A percentile compares a stretch with the other conserved stretches of the same genome.
These are phyloP conservation scores for Arctia plantaginis DNA, from an alignment of 2,888 invertebrate species.

Conservation along the genomic window DNA sequence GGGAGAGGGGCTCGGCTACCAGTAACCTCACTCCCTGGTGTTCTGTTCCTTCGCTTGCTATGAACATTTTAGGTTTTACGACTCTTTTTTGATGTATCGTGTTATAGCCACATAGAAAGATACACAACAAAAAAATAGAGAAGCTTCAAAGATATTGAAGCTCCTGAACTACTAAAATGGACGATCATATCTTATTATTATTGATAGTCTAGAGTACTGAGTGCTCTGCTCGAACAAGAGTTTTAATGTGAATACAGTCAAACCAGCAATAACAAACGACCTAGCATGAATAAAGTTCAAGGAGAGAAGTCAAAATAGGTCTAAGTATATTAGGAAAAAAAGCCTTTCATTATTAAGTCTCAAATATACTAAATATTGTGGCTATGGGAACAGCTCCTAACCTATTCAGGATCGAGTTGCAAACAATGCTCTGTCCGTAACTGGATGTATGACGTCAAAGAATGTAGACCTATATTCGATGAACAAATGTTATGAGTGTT, in stretches of 20 bases:
- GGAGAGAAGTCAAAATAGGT: background rate
- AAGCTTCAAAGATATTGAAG: background rate
- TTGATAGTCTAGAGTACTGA: background rate
- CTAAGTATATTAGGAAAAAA: background rate
- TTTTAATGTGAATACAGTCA: too few relatives aligned
- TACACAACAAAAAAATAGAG: background rate
- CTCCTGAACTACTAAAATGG: background rate
- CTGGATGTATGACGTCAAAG: constrained; percentile 38
- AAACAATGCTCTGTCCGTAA: constrained; percentile 36
- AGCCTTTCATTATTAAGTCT: background rate
- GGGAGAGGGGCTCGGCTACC: too few relatives aligned
- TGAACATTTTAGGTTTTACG: background rate
- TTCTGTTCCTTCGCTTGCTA: background rate
- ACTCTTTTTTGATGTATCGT: background rate
- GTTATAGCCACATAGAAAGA: background rate
- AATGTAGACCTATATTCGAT: constrained; percentile 22
- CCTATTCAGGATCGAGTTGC: constrained; percentile 28
- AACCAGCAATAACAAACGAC: too few relatives aligned
- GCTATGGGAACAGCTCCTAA: constrained; percentile 18
- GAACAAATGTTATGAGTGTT: constrained; percentile 25
- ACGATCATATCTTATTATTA: background rate
- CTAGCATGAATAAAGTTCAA: background rate
- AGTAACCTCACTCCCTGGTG: background rate
- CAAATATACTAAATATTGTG: background rate
- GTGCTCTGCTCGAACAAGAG: too few relatives aligned